Evolutionary conservation across 2,113 vertebrate genomes (phyloP).

Genomic region (Catharus fuscescens): DNA sequence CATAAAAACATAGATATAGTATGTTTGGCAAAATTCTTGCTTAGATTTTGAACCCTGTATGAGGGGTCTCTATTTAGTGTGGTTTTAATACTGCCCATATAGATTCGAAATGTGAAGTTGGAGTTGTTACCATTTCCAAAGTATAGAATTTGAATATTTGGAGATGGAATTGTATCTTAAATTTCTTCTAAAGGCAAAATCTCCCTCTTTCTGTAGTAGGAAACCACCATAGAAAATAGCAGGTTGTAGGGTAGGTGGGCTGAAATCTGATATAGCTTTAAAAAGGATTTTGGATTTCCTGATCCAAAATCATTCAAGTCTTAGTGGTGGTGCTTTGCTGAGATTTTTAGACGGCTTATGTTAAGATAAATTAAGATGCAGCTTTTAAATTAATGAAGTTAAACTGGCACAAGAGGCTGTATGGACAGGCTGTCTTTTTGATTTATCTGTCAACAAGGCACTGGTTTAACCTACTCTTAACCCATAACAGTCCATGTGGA

Average conservation of each 20-base stretch:
- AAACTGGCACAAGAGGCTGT: not conserved
- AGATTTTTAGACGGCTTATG: not conserved
- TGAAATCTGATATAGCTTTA: not conserved
- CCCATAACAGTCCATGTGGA: conserved; percentile 10
- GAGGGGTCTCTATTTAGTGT: not conserved
- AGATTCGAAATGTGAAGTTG: not conserved
- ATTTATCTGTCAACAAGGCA: conserved; percentile 58
- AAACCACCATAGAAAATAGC: not conserved
- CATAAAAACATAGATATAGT: not conserved
- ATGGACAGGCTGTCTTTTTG: conserved; percentile 49
- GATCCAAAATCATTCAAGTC: not conserved
- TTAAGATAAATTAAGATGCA: conserved; percentile 4
- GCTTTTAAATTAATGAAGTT: conserved; percentile 36
- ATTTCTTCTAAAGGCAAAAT: not conserved
- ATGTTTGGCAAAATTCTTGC: not conserved
- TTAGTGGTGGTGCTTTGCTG: not conserved
- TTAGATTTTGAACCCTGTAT: not conserved
- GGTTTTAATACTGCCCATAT: not conserved
- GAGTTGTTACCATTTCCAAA: not conserved
- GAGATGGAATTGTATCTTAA: not conserved
- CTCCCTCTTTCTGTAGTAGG: not conserved
- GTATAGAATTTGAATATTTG: not conserved
- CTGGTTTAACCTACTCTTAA: conserved; percentile 55
- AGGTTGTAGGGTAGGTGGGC: not conserved
- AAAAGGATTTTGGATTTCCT: not conserved